A percentile compares a stretch with the other conserved stretches of the same genome.
Evolutionary conservation across 2,113 vertebrate species (phyloP).

Genomic region (Pandion haliaetus): DNA sequence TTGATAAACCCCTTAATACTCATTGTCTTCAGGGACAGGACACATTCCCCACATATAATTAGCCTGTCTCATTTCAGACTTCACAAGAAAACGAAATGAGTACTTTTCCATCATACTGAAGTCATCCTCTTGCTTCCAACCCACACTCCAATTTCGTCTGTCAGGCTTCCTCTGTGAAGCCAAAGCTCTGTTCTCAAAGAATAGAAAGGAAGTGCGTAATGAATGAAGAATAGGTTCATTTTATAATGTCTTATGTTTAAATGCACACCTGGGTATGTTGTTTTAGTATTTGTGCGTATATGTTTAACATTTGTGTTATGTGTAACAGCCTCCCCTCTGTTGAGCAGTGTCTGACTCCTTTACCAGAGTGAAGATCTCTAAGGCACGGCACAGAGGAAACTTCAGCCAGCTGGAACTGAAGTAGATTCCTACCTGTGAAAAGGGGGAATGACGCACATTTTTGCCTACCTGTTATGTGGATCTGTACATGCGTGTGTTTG

Average conservation of each 20-base stretch:
- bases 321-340: background rate
- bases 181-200: background rate
- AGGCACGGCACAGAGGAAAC: background rate
- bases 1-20: background rate
- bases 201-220: background rate
- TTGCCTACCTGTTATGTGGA: background rate
- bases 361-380: background rate
- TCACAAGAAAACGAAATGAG: conserved; percentile 47
- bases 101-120: conserved; percentile 57
- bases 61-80: conserved; percentile 40
- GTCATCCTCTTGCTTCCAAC: conserved; percentile 35
- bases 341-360: background rate
- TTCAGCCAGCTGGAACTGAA: background rate
- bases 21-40: conserved; percentile 4
- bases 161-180: conserved; percentile 34
- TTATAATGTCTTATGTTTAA: background rate
- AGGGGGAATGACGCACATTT: background rate
- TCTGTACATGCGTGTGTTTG: background rate
- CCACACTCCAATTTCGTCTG: conserved; percentile 42
- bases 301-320: background rate
- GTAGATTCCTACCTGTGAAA: background rate
- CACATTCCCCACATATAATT: conserved; percentile 45
- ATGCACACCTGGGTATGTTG: background rate
- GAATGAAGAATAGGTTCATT: background rate
- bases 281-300: background rate